Evolutionary conservation across 2,888 invertebrate species (phyloP), one percentile per base, ranked within the genome.

Genomic region (Hylaea fasciaria): DNA sequence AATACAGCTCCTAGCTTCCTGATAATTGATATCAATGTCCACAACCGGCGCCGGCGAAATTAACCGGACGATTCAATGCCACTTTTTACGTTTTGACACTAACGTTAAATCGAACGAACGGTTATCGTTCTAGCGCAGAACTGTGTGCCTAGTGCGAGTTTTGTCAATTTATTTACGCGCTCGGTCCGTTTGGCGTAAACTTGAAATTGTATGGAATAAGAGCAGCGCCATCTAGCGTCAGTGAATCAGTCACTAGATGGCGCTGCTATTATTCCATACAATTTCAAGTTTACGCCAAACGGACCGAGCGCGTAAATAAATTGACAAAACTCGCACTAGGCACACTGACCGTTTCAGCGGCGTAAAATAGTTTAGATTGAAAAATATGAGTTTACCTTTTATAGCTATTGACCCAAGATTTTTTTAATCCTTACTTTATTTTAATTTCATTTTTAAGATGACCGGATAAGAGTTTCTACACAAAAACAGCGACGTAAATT

Each of bases 11-110:
- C 74, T 72, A 72, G 81, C 81, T 82, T 81, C 80, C 83, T 85
- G 82, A 89, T 89, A 89, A 91, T 90, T 91, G 89, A 88, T 91
- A 90, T 87, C 89, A 89, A 89, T 87, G 87, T 80, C 77, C 77
- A 73, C 75, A 78, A 78, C 82, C 82, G 22, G 22, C 83, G 80
- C 74, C 75, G 71, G 82, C 69, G 77, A 80, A 83, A 87, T 87
- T 86, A 86, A 85, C 77, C 78, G 73, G 73, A 41, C n/a, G n/a
- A 35, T n/a, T 54, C 35, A 0, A 40, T 7, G 16, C 49, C 17
- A n/a, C 35, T 41, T 55, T 50, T 59, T 53, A 13, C 16, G 12
- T 14, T 50, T 57, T 48, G 37, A 40, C n/a, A 22, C 50, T 40
- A 41, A 13, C 78, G 80, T 74, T 48, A 29, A 53, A 29, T 37